Conservation (phyloP, 2,888 invertebrate species). For the Dexiosoma caninum region DNA sequence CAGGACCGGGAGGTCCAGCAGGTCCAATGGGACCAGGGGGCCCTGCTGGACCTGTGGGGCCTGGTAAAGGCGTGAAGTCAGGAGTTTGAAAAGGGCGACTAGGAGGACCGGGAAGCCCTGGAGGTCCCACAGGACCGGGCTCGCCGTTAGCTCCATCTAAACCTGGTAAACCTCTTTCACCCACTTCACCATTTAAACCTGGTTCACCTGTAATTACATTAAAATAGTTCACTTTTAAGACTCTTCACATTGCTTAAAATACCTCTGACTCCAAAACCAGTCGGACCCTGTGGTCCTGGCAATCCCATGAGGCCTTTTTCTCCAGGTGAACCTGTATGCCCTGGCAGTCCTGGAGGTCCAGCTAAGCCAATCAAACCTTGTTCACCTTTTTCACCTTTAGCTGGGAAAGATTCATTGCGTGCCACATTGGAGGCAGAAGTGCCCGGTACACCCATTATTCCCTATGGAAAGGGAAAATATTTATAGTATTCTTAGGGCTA, state of each 20-base stretch:
- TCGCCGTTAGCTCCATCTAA: constrained; percentile 57
- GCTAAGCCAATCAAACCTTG: constrained; percentile 57
- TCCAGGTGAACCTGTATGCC: constrained; percentile 79
- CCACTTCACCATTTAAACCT: constrained; percentile 60
- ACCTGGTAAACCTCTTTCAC: constrained; percentile 68
- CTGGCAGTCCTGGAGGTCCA: constrained; percentile 77
- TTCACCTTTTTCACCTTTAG: constrained; percentile 67
- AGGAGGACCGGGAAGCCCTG: constrained; percentile 79
- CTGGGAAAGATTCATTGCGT: constrained; percentile 36
- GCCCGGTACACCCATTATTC: constrained; percentile 77
- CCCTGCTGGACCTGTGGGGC: constrained; percentile 78
- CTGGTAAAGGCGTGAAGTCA: not conserved
- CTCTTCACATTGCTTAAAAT: no score
- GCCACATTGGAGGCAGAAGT: constrained; percentile 68
- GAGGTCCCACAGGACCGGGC: constrained; percentile 55
- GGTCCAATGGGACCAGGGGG: constrained; percentile 78
- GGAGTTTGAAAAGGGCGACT: not conserved
- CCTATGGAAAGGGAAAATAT: constrained; percentile 58
- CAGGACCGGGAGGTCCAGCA: constrained; percentile 76
- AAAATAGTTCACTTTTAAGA: not conserved
- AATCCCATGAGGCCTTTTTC: constrained; percentile 80
- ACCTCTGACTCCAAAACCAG: constrained; percentile 46
- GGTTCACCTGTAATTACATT: constrained; percentile 79
- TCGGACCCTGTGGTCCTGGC: constrained; percentile 78
- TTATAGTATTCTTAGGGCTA: not conserved